Evolutionary conservation across 1,140 invertebrate genomes (phyloP).

Genomic region (Octopus sinensis): DNA sequence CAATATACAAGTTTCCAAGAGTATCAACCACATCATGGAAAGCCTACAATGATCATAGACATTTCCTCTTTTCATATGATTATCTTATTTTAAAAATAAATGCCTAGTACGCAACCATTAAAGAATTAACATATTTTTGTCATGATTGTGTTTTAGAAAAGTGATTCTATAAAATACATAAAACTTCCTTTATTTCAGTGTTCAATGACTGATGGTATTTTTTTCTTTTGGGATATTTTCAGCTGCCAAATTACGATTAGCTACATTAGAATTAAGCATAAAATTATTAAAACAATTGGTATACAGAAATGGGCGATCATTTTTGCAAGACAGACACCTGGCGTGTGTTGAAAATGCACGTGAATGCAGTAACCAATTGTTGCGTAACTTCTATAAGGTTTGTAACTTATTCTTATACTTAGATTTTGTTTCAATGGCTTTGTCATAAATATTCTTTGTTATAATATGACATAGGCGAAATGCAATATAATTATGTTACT

Average conservation of each 20-base stretch:
- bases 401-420: conserved; percentile 2
- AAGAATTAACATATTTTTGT: too few relatives aligned
- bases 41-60: too few relatives aligned
- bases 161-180: too few relatives aligned
- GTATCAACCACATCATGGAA: too few relatives aligned
- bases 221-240: conserved; percentile 21
- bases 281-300: conserved; percentile 69
- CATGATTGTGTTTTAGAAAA: too few relatives aligned
- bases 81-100: too few relatives aligned
- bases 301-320: conserved; percentile 59
- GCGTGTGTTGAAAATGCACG: conserved; percentile 74
- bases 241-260: conserved; percentile 76
- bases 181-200: too few relatives aligned
- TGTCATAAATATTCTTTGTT: background rate
- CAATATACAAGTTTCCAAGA: too few relatives aligned
- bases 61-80: too few relatives aligned
- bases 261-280: conserved; percentile 85
- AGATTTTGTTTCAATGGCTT: background rate
- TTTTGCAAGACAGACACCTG: conserved; percentile 67
- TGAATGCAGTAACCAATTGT: conserved; percentile 79
- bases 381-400: conserved; percentile 90
- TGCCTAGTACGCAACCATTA: too few relatives aligned
- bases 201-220: too few relatives aligned
- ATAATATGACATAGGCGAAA: background rate
- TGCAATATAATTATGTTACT: background rate